Base-by-base conservation (phyloP, 2,888 invertebrate species). In the Cephalotes varians region DNA sequence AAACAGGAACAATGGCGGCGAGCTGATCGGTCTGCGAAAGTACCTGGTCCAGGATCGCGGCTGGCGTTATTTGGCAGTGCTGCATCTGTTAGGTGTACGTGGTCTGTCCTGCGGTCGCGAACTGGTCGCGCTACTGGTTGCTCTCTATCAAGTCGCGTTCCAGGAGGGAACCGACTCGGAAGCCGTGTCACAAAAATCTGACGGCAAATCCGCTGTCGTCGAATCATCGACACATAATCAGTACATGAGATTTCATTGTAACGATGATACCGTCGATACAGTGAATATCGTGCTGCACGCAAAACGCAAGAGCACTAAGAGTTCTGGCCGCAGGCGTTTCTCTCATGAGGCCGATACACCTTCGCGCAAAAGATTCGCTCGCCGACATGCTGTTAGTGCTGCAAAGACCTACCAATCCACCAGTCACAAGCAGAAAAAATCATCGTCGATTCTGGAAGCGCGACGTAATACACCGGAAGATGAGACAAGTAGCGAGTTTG, bases 41-140 rank as follows among this genome's bases (percentile, higher is more conserved):
- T 96, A 96, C 92, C 92, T 96, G 85, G 94, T 96, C 47, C 95
- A 95, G 0, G 96, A 96, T 40, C 95, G 96, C 58, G 96, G 96
- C 10, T 96, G 96, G 96, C 95, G 96, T 83, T 95, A 96, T 84
- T 94, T 96, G 25, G 95, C 96, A 72, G 95, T 96, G 76, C 95
- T 96, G 28, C 95, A 95, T 73, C 94, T 95, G 5, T 92, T 96
- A 12, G 96, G 96, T 0, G 95, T 96, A 2, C 92, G 96, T 94
- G 96, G 96, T 5, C 91, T 96, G 40, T 96, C 96, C 18, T 96
- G 96, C 92, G 96, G 96, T 82, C 95, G 96, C 2, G 96, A 96
- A 91, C 94, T 96, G 86, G 95, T 96, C 82, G 96, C 96, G 10
- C 95, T 96, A 62, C 95, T 96, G 74, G 95, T 96, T 56, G 96